phyloP scores from a whole-genome alignment of 2,888 invertebrate genomes.

The Nephrotoma appendiculata region DNA sequence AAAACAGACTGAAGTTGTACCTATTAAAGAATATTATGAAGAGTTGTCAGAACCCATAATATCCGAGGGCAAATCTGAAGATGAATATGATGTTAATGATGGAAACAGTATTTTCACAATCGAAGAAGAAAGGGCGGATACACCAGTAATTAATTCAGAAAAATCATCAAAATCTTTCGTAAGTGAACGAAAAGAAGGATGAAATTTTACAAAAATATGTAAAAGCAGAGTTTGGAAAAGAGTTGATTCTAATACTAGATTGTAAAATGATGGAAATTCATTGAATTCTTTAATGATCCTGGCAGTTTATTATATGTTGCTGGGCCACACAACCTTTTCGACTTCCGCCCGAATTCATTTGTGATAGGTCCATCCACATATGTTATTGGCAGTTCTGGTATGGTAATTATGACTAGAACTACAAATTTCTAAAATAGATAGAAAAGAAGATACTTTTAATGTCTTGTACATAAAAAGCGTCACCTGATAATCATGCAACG shows the following conservation, averaged over 20 bases:
- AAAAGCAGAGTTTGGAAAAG: background rate
- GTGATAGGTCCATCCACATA: no score
- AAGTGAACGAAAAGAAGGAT: background rate
- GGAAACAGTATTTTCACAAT: background rate
- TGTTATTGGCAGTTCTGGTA: no score
- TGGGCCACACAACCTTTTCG: no score
- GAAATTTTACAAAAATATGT: background rate
- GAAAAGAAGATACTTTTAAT: no score
- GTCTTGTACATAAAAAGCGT: no score
- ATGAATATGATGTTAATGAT: background rate
- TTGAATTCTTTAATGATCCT: no score
- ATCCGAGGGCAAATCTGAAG: background rate
- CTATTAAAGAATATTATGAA: background rate
- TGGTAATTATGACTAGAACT: no score
- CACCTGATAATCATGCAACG: no score
- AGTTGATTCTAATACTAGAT: background rate
- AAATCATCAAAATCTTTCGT: background rate
- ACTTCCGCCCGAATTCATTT: no score
- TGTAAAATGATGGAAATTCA: no score
- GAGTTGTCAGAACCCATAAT: background rate
- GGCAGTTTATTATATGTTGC: no score
- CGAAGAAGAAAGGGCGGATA: background rate
- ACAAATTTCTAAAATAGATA: no score
- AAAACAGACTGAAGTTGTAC: background rate
- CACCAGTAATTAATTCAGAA: background rate